Percentiles rank a stretch among this genome's conserved stretches.
Evolutionary conservation across 2,113 vertebrate genomes (phyloP).

Genomic region (Melanotaenia duboulayi): DNA sequence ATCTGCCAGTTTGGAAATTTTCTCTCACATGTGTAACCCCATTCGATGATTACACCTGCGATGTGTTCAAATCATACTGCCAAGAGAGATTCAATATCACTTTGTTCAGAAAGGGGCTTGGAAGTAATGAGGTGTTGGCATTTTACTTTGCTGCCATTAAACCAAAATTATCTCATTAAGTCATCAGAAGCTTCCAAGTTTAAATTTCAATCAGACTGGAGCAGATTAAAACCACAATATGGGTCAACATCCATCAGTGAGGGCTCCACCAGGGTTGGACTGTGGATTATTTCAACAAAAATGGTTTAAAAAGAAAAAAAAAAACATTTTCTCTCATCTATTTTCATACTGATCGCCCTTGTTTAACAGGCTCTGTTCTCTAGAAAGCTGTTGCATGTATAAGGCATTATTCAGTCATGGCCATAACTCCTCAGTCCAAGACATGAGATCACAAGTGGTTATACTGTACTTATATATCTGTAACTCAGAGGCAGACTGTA

Average conservation of each 20-base stretch:
- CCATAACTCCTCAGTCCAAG: constrained; percentile 16
- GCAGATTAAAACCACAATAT: too few relatives aligned
- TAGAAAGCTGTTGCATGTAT: not conserved
- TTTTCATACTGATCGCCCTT: not conserved
- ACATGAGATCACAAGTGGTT: constrained; percentile 6
- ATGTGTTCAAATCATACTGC: not conserved
- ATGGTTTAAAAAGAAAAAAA: too few relatives aligned
- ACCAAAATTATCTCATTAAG: too few relatives aligned
- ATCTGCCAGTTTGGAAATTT: not conserved
- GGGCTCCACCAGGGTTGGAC: too few relatives aligned
- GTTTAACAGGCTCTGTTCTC: not conserved
- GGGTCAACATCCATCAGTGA: too few relatives aligned
- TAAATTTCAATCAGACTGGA: too few relatives aligned
- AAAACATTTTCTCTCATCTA: not conserved
- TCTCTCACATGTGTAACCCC: not conserved
- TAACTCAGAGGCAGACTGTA: constrained; percentile 8
- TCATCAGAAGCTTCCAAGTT: too few relatives aligned
- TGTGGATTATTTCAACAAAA: too few relatives aligned
- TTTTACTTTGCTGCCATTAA: too few relatives aligned
- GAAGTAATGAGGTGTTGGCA: too few relatives aligned
- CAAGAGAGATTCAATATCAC: not conserved
- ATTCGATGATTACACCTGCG: not conserved
- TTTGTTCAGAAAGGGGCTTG: not conserved
- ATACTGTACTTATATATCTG: not conserved
- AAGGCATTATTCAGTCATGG: not conserved